phyloP scores from a whole-genome alignment of 2,888 invertebrate genomes.

The Troides helena region DNA sequence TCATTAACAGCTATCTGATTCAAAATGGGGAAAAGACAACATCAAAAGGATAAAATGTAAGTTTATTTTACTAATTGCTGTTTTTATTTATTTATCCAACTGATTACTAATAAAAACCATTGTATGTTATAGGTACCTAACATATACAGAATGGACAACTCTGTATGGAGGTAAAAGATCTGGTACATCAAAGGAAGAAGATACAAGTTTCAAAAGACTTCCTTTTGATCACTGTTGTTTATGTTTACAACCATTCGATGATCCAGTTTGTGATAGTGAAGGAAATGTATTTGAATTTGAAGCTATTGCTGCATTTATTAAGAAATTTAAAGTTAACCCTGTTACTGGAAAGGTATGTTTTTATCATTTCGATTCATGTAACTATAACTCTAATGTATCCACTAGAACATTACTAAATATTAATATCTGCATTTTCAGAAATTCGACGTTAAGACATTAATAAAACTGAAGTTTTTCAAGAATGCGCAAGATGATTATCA shows the following conservation, averaged over 20 bases:
- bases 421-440: conserved; percentile 75
- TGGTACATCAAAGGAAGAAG: conserved; percentile 84
- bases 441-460: conserved; percentile 88
- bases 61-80: conserved; percentile 43
- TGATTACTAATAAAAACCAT: conserved; percentile 21
- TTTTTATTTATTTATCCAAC: conserved; percentile 32
- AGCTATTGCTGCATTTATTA: conserved; percentile 91
- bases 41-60: conserved; percentile 96
- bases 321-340: conserved; percentile 95
- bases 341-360: conserved; percentile 89
- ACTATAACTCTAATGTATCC: too few relatives aligned
- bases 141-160: conserved; percentile 93
- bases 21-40: conserved; percentile 94
- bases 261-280: conserved; percentile 93
- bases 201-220: conserved; percentile 91
- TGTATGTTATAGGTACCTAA: conserved; percentile 84
- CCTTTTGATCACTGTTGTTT: conserved; percentile 97
- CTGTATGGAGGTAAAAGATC: conserved; percentile 93
- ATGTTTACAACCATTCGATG: conserved; percentile 94
- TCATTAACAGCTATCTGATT: neutral
- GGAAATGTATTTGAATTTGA: conserved; percentile 97
- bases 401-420: too few relatives aligned
- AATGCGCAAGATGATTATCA: conserved; percentile 91
- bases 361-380: too few relatives aligned
- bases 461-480: conserved; percentile 93